Base-by-base conservation (phyloP, 1,140 invertebrate species). In the Camponotus vicinus region DNA sequence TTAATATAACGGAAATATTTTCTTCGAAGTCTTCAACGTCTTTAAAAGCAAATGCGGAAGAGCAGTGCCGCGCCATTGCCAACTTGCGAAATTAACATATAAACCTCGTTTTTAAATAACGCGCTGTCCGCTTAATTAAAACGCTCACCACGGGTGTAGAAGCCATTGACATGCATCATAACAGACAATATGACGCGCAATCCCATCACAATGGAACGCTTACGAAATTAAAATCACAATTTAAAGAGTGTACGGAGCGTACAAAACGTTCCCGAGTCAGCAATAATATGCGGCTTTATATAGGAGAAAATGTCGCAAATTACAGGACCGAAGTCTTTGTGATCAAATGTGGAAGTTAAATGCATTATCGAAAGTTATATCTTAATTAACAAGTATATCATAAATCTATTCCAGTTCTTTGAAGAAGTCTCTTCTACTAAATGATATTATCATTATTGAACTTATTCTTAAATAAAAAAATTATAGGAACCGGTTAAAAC, bases 101-200 rank as follows among this genome's bases (percentile, higher is more conserved):
- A 86, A 90, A 90, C 88, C 86, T 75, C 70, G 89, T 88, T 88
- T 86, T 91, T 88, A 91, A 87, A 79, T 45, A 84, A 80, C 67
- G 37, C 70, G 83, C 70, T 87, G 85, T 92, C 88, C 86, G 84
- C 92, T 90, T 91, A 92, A 93, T 92, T 92, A 91, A 92, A 90
- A 75, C 79, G 59, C 57, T 84, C 84, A n/a, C 76, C 61, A 21
- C 78, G 66, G 66, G 21, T 61, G 59, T 55, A 69, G n/a, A 69
- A 71, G 69, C 55, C 67, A 32, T 70, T 70, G 55, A 63, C 57
- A 32, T 42, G 66, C 52, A 80, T 70, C 66, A 15, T 71, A 45
- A 80, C 21, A 67, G 21, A 32, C 55, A 80, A 80, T 45, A 57
- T 27, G 13, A 55, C 34, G 40, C 9, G 34, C n/a, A 42, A 27